A percentile compares a stretch with the other conserved stretches of the same genome.
Conservation (phyloP, 2,797 vertebrate genomes). For the Sphaeramia orbicularis region DNA sequence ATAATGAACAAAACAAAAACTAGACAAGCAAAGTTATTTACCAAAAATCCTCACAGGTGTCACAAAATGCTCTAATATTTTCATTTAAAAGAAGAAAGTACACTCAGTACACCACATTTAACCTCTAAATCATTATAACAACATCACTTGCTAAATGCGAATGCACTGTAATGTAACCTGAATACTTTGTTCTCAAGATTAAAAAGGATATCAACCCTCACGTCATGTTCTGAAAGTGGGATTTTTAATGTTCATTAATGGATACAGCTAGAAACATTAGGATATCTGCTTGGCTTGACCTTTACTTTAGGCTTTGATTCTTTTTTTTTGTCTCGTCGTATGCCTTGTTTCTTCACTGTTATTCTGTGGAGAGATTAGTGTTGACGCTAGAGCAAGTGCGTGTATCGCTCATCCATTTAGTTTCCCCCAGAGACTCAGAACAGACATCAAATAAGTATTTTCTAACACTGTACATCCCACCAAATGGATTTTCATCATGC, state of each 20-base stretch:
- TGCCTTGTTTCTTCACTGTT: neutral
- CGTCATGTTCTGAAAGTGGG: neutral
- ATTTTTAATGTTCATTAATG: neutral
- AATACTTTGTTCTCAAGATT: neutral
- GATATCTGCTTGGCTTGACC: neutral
- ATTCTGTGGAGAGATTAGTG: conserved; percentile 24
- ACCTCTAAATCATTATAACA: neutral
- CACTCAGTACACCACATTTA: neutral
- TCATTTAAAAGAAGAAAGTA: neutral
- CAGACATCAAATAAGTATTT: conserved; percentile 49
- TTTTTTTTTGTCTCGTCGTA: conserved; percentile 8
- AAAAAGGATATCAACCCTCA: neutral
- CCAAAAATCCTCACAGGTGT: neutral
- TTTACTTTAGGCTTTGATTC: conserved; percentile 8
- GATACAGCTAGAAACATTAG: conserved; percentile 4
- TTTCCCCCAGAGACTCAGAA: conserved; percentile 23
- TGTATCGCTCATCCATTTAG: conserved; percentile 23
- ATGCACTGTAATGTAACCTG: neutral
- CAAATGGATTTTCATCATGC: conserved; percentile 34
- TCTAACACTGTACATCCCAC: conserved; percentile 50
- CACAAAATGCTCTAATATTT: neutral
- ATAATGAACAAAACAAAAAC: neutral
- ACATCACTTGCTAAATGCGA: neutral
- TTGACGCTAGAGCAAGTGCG: conserved; percentile 11
- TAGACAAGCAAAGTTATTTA: neutral